A percentile compares a stretch with the other conserved stretches of the same genome.
Evolutionary conservation across 2,113 vertebrate genomes (phyloP).

Genomic region (Channa argus): DNA sequence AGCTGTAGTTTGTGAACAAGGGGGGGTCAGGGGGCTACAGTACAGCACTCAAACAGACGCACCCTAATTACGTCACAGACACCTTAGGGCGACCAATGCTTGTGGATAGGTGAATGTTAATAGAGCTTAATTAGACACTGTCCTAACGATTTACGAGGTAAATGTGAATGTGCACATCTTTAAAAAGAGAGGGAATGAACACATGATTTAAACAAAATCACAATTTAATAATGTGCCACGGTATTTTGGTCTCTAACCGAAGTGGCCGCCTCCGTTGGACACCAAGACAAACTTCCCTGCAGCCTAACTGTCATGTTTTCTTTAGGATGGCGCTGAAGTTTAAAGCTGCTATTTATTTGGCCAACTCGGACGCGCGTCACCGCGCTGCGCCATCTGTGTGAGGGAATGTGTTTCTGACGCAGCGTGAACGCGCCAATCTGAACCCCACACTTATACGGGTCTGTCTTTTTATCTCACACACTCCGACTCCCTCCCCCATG

Average conservation of each 20-base stretch:
- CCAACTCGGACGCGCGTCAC: conserved; percentile 8
- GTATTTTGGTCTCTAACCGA: no score
- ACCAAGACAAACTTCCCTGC: no score
- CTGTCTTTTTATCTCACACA: conserved; percentile 24
- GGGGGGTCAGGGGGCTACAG: no score
- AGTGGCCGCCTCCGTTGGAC: no score
- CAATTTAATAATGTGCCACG: not conserved
- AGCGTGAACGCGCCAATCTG: conserved; percentile 55
- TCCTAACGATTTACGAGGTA: not conserved
- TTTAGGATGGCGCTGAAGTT: not conserved
- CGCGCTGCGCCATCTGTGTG: conserved; percentile 3
- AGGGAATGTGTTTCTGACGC: conserved; percentile 25
- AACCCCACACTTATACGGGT: conserved; percentile 36
- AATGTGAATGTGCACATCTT: no score
- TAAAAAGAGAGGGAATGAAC: no score
- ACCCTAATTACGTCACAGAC: not conserved
- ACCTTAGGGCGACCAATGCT: not conserved
- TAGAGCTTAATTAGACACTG: not conserved
- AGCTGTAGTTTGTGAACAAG: no score
- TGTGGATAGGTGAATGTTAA: conserved; percentile 1
- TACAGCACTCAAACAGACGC: no score
- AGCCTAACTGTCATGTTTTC: no score
- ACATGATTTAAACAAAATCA: not conserved
- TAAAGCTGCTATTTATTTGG: not conserved
- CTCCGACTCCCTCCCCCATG: conserved; percentile 40